phyloP scores from a whole-genome alignment of 2,797 vertebrate species.

The Euphonia xanthogaster region DNA sequence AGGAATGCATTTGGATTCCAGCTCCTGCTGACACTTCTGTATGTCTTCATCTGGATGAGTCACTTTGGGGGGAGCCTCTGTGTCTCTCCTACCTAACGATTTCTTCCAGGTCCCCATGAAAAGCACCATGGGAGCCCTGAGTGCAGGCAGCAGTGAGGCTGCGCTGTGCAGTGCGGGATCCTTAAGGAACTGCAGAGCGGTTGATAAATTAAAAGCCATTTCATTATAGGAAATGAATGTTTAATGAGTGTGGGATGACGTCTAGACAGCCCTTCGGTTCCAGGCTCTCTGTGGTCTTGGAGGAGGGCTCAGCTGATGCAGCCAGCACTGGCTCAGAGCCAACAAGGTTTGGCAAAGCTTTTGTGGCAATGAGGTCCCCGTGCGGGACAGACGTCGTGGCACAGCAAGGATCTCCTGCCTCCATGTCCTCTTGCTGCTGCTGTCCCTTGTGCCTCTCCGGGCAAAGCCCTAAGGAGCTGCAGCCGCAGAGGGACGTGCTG shows the following conservation, averaged over 20 bases:
- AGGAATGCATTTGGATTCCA: background rate
- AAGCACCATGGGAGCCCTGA: accelerated
- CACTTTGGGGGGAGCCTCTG: background rate
- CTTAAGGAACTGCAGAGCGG: background rate
- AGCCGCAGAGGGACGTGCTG: background rate
- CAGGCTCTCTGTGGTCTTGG: background rate
- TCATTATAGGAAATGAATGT: conserved; percentile 65
- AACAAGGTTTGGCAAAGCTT: background rate
- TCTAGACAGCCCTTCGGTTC: conserved; percentile 2
- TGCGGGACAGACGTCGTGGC: background rate
- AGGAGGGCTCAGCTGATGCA: background rate
- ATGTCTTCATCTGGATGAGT: background rate
- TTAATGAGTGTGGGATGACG: conserved; percentile 56
- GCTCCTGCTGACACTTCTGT: background rate
- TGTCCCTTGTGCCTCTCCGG: background rate
- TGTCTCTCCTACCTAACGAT: background rate
- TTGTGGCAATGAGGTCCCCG: background rate
- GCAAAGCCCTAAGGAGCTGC: background rate
- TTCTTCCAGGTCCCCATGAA: background rate
- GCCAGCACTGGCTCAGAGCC: background rate
- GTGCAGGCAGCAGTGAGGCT: background rate
- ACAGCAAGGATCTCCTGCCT: background rate
- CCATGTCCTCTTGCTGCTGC: background rate
- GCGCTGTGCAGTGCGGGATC: accelerated
- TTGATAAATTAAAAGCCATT: conserved; percentile 60